phyloP scores from a whole-genome alignment of 2,888 invertebrate genomes.

The Agelastica alni region DNA sequence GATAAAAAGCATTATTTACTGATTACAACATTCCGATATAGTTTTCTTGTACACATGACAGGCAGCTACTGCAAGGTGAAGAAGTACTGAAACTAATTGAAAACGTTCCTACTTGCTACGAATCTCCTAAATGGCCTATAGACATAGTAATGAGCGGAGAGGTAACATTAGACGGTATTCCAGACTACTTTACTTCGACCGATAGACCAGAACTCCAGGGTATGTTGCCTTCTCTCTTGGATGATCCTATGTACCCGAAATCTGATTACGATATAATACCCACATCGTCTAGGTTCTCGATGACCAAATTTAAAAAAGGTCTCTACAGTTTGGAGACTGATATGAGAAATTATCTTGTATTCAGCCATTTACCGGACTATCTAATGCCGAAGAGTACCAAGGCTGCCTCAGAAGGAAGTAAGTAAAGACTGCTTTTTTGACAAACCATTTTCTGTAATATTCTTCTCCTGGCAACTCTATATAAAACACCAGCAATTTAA shows the following conservation, averaged over 20 bases:
- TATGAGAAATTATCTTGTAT: slow-evolving; percentile 37
- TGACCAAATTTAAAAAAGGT: slow-evolving; percentile 37
- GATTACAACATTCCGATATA: no score
- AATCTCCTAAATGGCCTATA: slow-evolving; percentile 59
- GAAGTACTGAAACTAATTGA: slow-evolving; percentile 65
- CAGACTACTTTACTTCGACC: slow-evolving; percentile 24
- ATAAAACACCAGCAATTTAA: no score
- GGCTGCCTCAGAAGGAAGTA: slow-evolving; percentile 13
- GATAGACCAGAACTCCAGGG: slow-evolving; percentile 19
- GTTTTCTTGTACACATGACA: no score
- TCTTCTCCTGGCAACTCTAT: no score
- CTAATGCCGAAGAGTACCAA: slow-evolving; percentile 10
- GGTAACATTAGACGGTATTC: slow-evolving; percentile 33
- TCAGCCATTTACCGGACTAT: slow-evolving; percentile 36
- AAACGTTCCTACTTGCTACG: slow-evolving; percentile 64
- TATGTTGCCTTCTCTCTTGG: slow-evolving; percentile 22
- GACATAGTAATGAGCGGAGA: slow-evolving; percentile 47
- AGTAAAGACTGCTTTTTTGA: no score
- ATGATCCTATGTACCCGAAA: slow-evolving; percentile 25
- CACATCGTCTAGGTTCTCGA: slow-evolving; percentile 31
- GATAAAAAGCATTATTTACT: no score
- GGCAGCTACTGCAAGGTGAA: slow-evolving; percentile 71
- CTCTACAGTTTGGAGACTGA: slow-evolving; percentile 41
- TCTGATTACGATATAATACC: slow-evolving; percentile 10
- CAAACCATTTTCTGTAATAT: no score